Conservation (phyloP, 1,140 invertebrate genomes). For the Drosophila kikkawai region DNA sequence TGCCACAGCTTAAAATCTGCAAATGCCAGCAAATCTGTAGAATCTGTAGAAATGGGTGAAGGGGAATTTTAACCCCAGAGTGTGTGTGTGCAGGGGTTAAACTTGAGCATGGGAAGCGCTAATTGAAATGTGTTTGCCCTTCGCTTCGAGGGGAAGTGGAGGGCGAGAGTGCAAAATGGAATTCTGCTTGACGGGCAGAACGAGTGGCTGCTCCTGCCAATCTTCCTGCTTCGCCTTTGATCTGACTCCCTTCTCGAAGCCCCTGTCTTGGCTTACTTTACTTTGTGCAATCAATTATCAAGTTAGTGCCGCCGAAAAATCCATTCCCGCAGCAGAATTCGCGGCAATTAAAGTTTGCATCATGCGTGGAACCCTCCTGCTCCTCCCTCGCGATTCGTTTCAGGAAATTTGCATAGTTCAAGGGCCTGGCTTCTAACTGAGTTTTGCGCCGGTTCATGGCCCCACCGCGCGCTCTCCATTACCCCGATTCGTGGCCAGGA, state of each 20-base stretch:
- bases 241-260: slow-evolving; percentile 2
- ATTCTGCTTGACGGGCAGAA: slow-evolving; percentile 35
- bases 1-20: slow-evolving; percentile 50
- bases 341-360: slow-evolving; percentile 66
- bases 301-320: slow-evolving; percentile 60
- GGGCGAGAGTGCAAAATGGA: slow-evolving; percentile 27
- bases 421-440: slow-evolving; percentile 65
- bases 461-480: slow-evolving; percentile 9
- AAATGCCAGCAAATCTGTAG: slow-evolving; percentile 44
- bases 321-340: slow-evolving; percentile 55
- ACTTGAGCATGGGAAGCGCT: slow-evolving; percentile 45
- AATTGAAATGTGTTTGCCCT: slow-evolving; percentile 63
- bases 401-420: slow-evolving; percentile 77
- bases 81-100: slow-evolving; percentile 21
- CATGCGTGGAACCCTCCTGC: slow-evolving; percentile 37
- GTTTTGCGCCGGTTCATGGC: slow-evolving; percentile 19
- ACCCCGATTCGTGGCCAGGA: slow-evolving; percentile 14
- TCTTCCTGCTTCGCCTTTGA: slow-evolving; percentile 20
- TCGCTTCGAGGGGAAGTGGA: background rate
- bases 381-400: slow-evolving; percentile 58
- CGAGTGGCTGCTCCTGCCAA: slow-evolving; percentile 13
- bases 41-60: background rate
- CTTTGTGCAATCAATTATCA: slow-evolving; percentile 68
- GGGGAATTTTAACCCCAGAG: background rate
- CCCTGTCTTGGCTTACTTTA: slow-evolving; percentile 36